A percentile compares a stretch with the other conserved stretches of the same genome.
phyloP scores from a whole-genome alignment of 2,888 invertebrate species.

The Cataglyphis livida region DNA sequence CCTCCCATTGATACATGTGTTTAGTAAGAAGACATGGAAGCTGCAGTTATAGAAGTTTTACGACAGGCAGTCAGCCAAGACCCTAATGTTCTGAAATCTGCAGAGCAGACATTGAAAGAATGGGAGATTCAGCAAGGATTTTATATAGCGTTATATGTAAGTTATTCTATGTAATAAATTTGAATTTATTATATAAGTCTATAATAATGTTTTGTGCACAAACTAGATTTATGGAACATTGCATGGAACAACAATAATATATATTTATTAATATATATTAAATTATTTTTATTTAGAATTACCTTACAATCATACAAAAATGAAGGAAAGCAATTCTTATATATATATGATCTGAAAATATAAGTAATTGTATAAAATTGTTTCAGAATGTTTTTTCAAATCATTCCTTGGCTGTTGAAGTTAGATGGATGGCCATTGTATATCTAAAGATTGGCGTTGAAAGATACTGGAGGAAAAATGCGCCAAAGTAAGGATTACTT shows the following conservation, averaged over 20 bases:
- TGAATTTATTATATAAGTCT: neutral
- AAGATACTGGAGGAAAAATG: constrained; percentile 95
- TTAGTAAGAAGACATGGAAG: constrained; percentile 86
- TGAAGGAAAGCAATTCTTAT: too few species aligned
- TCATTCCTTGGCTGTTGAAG: constrained; percentile 92
- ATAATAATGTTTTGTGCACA: neutral
- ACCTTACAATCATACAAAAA: neutral
- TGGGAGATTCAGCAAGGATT: constrained; percentile 97
- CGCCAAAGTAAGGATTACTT: constrained; percentile 88
- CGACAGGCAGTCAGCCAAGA: constrained; percentile 95
- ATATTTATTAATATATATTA: neutral
- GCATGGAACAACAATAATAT: neutral
- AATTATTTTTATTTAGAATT: neutral
- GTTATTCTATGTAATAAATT: constrained; percentile 65
- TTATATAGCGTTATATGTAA: constrained; percentile 93
- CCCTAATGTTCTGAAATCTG: constrained; percentile 93
- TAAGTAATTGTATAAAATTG: neutral
- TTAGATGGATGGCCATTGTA: constrained; percentile 96
- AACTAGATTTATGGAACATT: constrained; percentile 33
- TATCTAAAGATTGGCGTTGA: constrained; percentile 98
- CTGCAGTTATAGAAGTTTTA: constrained; percentile 91
- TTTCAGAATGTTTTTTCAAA: constrained; percentile 91
- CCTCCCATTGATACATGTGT: neutral
- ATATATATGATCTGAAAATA: neutral
- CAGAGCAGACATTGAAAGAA: constrained; percentile 93